These are phyloP conservation scores for Apamea anceps DNA, from an alignment of 2,888 invertebrate species.

Conservation along the genomic window DNA sequence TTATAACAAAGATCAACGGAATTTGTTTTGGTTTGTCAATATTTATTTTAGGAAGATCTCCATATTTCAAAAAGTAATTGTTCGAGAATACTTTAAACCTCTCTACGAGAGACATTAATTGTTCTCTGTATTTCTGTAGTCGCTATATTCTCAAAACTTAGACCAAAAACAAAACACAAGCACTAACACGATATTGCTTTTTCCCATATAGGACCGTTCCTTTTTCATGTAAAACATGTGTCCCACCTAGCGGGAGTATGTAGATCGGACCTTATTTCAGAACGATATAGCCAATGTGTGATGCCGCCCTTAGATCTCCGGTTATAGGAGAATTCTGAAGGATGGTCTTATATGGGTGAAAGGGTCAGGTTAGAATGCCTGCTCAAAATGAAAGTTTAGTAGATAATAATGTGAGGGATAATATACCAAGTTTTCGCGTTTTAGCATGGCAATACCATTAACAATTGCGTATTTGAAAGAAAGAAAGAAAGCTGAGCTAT, in stretches of 20 bases:
- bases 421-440: neutral
- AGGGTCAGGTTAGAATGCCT: constrained; percentile 3
- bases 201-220: constrained; percentile 79
- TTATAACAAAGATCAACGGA: neutral
- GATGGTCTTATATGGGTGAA: constrained; percentile 17
- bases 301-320: constrained; percentile 30
- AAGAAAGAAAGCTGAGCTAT: too few species aligned
- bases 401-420: neutral
- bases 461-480: too few species aligned
- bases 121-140: neutral
- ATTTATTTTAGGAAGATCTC: neutral
- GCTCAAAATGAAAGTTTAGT: neutral
- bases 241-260: constrained; percentile 71
- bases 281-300: constrained; percentile 53
- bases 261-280: constrained; percentile 62
- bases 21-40: neutral
- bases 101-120: neutral
- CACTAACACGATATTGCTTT: constrained; percentile 87
- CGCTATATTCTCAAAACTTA: constrained; percentile 56
- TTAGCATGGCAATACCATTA: neutral
- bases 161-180: constrained; percentile 68
- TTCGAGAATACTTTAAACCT: neutral
- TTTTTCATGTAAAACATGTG: constrained; percentile 87
- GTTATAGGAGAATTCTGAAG: constrained; percentile 30
- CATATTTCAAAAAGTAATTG: neutral